A percentile compares a stretch with the other conserved stretches of the same genome.
Conservation (phyloP, 2,888 invertebrate genomes). For the Xestia c-nigrum region DNA sequence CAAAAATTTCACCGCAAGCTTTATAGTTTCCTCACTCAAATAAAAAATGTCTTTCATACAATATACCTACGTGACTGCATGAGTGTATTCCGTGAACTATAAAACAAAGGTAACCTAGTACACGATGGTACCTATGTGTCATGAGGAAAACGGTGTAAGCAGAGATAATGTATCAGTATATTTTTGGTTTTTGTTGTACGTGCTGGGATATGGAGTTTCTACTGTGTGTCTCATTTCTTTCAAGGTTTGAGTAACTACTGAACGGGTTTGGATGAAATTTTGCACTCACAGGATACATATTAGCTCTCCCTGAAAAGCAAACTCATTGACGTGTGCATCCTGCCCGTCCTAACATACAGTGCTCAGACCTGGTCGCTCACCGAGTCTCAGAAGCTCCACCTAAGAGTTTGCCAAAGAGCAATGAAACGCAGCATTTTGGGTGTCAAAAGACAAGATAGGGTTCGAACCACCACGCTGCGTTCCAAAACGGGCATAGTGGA, state of each 20-base stretch:
- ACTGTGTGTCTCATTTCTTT: neutral
- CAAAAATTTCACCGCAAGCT: conserved; percentile 48
- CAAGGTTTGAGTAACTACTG: neutral
- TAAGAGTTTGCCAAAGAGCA: no score
- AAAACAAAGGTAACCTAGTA: conserved; percentile 54
- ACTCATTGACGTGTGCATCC: no score
- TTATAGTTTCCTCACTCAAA: conserved; percentile 44
- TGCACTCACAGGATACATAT: no score
- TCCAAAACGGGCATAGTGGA: no score
- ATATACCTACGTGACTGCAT: conserved; percentile 58
- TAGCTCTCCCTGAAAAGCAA: no score
- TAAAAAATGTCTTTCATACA: conserved; percentile 47
- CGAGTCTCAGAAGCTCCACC: no score
- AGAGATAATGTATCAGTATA: conserved; percentile 32
- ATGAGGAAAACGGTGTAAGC: conserved; percentile 24
- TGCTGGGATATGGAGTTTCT: conserved; percentile 24
- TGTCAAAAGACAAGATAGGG: no score
- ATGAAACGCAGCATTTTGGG: no score
- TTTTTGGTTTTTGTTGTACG: conserved; percentile 30
- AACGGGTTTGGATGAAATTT: no score
- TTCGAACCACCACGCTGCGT: no score
- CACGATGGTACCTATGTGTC: conserved; percentile 41
- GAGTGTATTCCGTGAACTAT: conserved; percentile 38
- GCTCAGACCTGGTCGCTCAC: no score
- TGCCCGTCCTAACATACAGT: no score